Percentiles rank a stretch among this genome's conserved stretches.
phyloP scores from a whole-genome alignment of 2,113 vertebrate species.

The Sakesphorus luctuosus region DNA sequence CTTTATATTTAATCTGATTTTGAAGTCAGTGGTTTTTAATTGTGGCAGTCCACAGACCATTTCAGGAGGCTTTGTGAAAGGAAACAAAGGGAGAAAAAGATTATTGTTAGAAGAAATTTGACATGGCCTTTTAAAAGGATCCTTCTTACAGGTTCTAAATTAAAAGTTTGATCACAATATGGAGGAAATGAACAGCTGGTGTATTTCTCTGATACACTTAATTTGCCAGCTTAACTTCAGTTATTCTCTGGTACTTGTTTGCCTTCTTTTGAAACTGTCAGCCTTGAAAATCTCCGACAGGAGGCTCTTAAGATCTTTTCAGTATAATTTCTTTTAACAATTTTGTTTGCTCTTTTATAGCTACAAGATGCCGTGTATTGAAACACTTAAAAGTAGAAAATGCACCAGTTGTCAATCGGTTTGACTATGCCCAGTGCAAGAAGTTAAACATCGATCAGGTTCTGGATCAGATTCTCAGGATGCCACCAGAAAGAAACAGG shows the following conservation, averaged over 20 bases:
- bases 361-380: slow-evolving; percentile 94
- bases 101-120: neutral
- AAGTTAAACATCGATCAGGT: slow-evolving; percentile 98
- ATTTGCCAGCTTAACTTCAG: neutral
- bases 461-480: slow-evolving; percentile 93
- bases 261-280: neutral
- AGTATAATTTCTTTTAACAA: neutral
- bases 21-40: neutral
- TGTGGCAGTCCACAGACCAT: neutral
- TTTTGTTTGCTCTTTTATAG: slow-evolving; percentile 67
- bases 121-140: neutral
- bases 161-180: neutral
- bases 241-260: neutral
- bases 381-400: slow-evolving; percentile 93
- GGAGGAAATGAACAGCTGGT: neutral
- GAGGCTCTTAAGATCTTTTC: neutral
- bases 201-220: neutral
- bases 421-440: slow-evolving; percentile 97
- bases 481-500: slow-evolving; percentile 95
- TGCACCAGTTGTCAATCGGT: slow-evolving; percentile 94
- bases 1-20: neutral
- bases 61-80: neutral
- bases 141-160: neutral
- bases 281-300: neutral
- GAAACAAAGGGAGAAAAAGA: neutral